phyloP scores from a whole-genome alignment of 1,140 invertebrate species.

The Artemia franciscana region DNA sequence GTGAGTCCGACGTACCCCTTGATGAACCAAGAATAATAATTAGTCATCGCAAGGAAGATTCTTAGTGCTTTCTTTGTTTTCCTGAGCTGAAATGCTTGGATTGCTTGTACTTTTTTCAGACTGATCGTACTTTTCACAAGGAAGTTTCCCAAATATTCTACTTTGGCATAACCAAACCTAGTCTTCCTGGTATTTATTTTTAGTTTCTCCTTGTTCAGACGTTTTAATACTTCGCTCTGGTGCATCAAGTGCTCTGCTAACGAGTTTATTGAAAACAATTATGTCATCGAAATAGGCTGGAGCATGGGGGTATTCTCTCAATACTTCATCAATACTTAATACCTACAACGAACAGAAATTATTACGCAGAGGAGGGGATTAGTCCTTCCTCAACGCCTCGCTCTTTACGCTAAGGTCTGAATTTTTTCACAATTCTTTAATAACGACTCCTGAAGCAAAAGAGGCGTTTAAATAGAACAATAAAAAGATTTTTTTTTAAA shows the following conservation, averaged over 20 bases:
- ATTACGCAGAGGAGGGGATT: no score
- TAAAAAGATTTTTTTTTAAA: no score
- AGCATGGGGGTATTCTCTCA: slow-evolving; percentile 13
- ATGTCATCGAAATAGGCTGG: slow-evolving; percentile 19
- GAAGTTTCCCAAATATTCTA: slow-evolving; percentile 16
- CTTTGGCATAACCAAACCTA: slow-evolving; percentile 12
- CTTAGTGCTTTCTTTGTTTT: neutral
- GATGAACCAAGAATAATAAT: neutral
- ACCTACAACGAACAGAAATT: no score
- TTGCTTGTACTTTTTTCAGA: neutral
- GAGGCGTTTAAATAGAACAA: no score
- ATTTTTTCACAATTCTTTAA: no score
- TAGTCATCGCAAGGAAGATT: neutral
- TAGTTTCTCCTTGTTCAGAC: slow-evolving; percentile 14
- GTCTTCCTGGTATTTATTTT: slow-evolving; percentile 13
- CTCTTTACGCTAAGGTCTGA: no score
- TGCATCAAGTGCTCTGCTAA: slow-evolving; percentile 13
- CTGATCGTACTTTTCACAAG: neutral
- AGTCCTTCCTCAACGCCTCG: no score
- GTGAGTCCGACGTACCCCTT: neutral
- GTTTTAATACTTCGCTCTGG: slow-evolving; percentile 11
- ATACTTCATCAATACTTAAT: slow-evolving; percentile 20
- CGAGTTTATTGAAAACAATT: slow-evolving; percentile 13
- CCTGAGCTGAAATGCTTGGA: neutral
- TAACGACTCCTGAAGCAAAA: no score